Base-by-base conservation (phyloP, 2,888 invertebrate species). In the Drosophila cognata region DNA sequence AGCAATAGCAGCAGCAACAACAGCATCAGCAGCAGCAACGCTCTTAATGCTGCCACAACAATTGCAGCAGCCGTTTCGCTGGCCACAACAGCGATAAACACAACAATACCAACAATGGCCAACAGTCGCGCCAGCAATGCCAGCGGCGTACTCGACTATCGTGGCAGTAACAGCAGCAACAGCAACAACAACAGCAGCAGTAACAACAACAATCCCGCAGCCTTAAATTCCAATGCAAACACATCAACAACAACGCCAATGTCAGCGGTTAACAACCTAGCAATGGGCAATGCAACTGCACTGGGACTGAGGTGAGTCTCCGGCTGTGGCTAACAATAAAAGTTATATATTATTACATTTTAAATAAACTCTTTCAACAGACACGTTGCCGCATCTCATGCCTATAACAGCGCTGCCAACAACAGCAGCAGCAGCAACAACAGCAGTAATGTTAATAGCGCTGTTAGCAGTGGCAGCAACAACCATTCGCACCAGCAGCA, bases 71-170 rank as follows among this genome's bases (percentile, higher is more conserved):
- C 88, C 10, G 84, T 87, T 28, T 85, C 85, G 16, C 56, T 88
- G 57, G 82, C 84, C 55, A 84, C 81, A 62, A 88, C 85, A 11
- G 91, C 91, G 4, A 88, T 90, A 13, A 79, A 77, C 29, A 88
- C 88, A 33, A 85, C 88, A 21, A 87, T 85, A 36, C 88, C 84
- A 62, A 83, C 83, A 41, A 87, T 79, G 71, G 74, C 72, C 13
- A 86, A 74, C 25, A 85, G 79, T 63, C 79, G 88, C 6, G 59
- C 79, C 6, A 80, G 76, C 63, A 81, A 74, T 11, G 75, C 71
- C 29, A 77, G 46, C 53, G 69, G 75, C 25, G 60, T 82, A 6
- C 38, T 82, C 6, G 82, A 85, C 57, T 85, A 79, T 59, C 82
- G 85, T 31, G 69, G 71, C 51, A 73, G n/a, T 64, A 62, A 28